Evolutionary conservation across 2,797 vertebrate species (phyloP).

Genomic region (Furcifer pardalis): DNA sequence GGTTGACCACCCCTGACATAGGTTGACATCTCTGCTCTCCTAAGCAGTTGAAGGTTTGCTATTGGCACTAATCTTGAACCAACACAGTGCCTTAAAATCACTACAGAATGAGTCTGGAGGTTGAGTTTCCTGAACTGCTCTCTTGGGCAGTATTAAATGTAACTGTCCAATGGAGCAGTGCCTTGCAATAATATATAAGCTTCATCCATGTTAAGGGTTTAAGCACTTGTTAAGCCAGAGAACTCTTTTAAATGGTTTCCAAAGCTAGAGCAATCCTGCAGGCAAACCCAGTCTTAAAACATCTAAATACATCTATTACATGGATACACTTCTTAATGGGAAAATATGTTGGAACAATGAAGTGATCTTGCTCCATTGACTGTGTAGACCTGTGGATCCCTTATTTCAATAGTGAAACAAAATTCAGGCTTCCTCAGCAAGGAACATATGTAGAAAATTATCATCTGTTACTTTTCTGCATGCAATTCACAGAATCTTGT

Average conservation of each 20-base stretch:
- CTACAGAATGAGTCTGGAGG: not conserved
- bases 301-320: not conserved
- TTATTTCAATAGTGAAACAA: not conserved
- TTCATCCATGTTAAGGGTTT: not conserved
- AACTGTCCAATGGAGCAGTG: not conserved
- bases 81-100: not conserved
- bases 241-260: not conserved
- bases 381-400: not conserved
- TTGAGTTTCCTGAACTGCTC: not conserved
- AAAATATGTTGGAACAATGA: not conserved
- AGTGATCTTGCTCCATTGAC: not conserved
- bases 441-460: not conserved
- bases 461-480: not conserved
- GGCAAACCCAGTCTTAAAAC: not conserved
- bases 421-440: not conserved
- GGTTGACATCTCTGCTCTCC: not conserved
- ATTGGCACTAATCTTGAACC: constrained; percentile 34
- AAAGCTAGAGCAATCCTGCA: not conserved
- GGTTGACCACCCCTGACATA: too few relatives aligned
- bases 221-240: not conserved
- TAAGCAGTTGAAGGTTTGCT: constrained; percentile 2
- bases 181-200: not conserved
- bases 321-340: not conserved
- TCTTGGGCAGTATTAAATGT: not conserved
- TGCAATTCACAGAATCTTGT: not conserved